Evolutionary conservation across 2,888 invertebrate genomes (phyloP).

Genomic region (Escarpia spicata): DNA sequence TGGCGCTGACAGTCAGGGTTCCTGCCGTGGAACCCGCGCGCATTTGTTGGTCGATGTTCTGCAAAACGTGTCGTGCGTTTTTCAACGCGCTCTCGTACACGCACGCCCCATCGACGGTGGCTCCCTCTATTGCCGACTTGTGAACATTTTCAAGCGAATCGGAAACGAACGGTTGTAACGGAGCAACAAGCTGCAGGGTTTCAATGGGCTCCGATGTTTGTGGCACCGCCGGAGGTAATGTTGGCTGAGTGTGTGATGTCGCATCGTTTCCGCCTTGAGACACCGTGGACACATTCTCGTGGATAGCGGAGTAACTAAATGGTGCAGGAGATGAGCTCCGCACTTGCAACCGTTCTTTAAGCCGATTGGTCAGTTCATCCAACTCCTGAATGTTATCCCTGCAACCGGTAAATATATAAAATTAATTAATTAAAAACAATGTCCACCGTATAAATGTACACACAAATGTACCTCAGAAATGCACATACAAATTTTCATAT

Average conservation of each 20-base stretch:
- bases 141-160: neutral
- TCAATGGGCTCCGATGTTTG: neutral
- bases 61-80: neutral
- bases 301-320: neutral
- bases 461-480: no score
- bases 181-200: neutral
- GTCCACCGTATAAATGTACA: no score
- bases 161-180: neutral
- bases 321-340: neutral
- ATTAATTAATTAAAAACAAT: no score
- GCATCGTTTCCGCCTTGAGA: neutral
- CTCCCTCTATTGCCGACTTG: neutral
- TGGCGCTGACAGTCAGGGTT: neutral
- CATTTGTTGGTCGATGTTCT: neutral
- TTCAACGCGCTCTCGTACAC: neutral
- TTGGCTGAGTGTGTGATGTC: neutral
- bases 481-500: no score
- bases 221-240: neutral
- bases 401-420: neutral
- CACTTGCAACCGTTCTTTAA: constrained; percentile 3
- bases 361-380: neutral
- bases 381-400: neutral
- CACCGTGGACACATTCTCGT: neutral
- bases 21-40: neutral
- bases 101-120: neutral